Evolutionary conservation across 2,888 invertebrate species (phyloP), one percentile per base, ranked within the genome.

Genomic region (Salpingus planirostris): DNA sequence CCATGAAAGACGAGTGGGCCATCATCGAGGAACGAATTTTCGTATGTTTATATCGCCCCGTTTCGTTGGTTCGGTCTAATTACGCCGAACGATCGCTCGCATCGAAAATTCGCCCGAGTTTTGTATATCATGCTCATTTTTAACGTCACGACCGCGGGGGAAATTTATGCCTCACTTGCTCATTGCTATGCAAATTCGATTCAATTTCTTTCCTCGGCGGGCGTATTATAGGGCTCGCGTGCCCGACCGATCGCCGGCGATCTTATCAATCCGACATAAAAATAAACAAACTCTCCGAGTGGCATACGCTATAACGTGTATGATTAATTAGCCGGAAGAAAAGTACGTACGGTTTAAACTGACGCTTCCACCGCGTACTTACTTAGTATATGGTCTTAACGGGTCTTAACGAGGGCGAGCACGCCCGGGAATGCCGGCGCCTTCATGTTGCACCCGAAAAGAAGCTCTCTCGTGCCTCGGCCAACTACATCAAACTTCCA

Each of bases 101-200:
- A 5, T 18, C 8, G 18, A 5, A 5, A 8, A 18, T 8, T 8
- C 18, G 18, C 18, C 18, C 18, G 18, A 5, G 18, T 18, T 18
- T n/a, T 18, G 5, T 18, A 5, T 8, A 18, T 5, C 18, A 18
- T 18, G 5, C 18, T 18, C 18, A 6, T 18, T 18, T 8, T 18
- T 8, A 5, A 18, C 18, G 5, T 8, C 18, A 18, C 5, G 5
- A 18, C 8, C 8, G 5, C 18, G 18, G 18, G 18, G 18, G 18
- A 18, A 34, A 38, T 38, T 38, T 34, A 38, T 34, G 10, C 31
- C 13, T 22, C 21, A 29, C 38, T 28, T 28, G 28, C 13, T 29
- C 24, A 28, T 38, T 38, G 24, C 29, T 38, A 38, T 38, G 38
- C 15, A 38, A 27, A 38, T 38, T 38, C 25, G 29, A 38, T 38